Evolutionary conservation across 1,140 invertebrate genomes (phyloP).

Genomic region (Apis laboriosa): DNA sequence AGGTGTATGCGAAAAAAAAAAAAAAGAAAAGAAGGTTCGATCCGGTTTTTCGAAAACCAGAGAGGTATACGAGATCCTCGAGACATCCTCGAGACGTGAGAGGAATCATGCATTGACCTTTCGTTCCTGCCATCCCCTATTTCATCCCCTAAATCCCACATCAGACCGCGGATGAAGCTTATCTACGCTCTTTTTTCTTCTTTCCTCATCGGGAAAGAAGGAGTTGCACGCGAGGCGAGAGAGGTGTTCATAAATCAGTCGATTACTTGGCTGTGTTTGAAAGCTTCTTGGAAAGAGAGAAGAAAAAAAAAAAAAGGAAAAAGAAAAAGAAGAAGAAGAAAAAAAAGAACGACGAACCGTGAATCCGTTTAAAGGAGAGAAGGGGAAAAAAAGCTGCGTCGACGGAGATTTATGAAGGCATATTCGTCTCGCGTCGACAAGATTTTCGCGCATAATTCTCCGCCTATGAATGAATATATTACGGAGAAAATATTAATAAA

Average conservation of each 20-base stretch:
- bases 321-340: neutral
- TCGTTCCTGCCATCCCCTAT: slow-evolving; percentile 26
- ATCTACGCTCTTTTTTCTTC: slow-evolving; percentile 27
- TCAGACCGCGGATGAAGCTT: slow-evolving; percentile 21
- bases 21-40: neutral
- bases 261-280: slow-evolving; percentile 17
- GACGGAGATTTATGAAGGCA: neutral
- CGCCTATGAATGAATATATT: no score
- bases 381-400: no score
- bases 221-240: neutral
- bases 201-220: neutral
- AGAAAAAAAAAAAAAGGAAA: no score
- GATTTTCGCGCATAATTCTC: neutral
- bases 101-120: slow-evolving; percentile 28
- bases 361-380: neutral
- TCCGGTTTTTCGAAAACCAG: neutral
- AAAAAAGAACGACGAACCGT: neutral
- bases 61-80: neutral
- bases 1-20: no score
- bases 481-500: no score
- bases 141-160: slow-evolving; percentile 31
- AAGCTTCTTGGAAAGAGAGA: neutral
- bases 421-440: neutral
- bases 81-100: neutral
- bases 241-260: slow-evolving; percentile 26